Evolutionary conservation across 2,888 invertebrate species (phyloP).

Genomic region (Homarus gammarus): DNA sequence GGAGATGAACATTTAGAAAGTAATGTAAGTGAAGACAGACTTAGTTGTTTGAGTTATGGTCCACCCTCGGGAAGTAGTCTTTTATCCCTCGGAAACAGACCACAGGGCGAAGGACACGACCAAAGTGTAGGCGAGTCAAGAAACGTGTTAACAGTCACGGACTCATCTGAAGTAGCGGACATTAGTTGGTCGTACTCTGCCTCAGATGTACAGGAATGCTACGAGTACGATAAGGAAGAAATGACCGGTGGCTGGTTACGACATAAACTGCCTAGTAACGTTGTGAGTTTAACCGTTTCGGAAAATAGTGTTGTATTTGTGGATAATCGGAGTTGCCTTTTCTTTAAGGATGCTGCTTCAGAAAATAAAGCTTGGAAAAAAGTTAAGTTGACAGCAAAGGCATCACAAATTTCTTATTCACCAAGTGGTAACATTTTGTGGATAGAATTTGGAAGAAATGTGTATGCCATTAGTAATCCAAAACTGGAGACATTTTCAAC

Average conservation of each 20-base stretch:
- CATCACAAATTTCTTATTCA: conserved; percentile 28
- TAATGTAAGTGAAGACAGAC: conserved; percentile 54
- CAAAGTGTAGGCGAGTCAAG: neutral
- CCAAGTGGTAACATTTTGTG: conserved; percentile 35
- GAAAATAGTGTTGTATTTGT: conserved; percentile 37
- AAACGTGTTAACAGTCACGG: conserved; percentile 30
- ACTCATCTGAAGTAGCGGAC: conserved; percentile 56
- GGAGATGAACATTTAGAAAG: conserved; percentile 41
- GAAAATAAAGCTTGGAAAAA: conserved; percentile 48
- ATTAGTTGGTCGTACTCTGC: conserved; percentile 56
- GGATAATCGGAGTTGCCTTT: conserved; percentile 46
- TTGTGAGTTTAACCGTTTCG: conserved; percentile 36
- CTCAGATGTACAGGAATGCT: conserved; percentile 30
- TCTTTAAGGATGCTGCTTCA: conserved; percentile 10
- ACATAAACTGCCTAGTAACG: conserved; percentile 32
- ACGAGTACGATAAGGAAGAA: conserved; percentile 51
- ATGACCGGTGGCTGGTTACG: conserved; percentile 50
- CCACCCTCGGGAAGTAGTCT: conserved; percentile 67
- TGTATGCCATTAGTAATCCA: conserved; percentile 19
- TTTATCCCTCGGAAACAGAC: conserved; percentile 28
- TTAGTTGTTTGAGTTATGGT: conserved; percentile 61
- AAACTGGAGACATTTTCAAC: neutral
- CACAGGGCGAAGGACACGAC: conserved; percentile 22
- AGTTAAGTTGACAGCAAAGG: conserved; percentile 39
- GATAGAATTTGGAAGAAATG: conserved; percentile 42